phyloP scores from a whole-genome alignment of 1,140 invertebrate genomes.

The Drosophila arawakana region DNA sequence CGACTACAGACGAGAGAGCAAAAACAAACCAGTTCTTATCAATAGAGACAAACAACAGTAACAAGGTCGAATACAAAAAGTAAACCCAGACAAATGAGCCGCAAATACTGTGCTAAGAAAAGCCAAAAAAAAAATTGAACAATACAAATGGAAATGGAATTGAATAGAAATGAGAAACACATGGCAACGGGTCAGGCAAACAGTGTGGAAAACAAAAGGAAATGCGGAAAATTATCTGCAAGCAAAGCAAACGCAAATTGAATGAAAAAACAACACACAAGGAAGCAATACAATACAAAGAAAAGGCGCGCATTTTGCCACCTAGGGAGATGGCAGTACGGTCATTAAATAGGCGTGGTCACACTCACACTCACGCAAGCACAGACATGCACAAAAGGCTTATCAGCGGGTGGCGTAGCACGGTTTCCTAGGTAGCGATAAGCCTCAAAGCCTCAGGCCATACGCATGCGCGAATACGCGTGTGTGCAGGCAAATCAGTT shows the following conservation, averaged over 20 bases:
- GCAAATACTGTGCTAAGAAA: conserved; percentile 39
- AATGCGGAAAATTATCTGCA: conserved; percentile 51
- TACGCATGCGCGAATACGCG: conserved; percentile 21
- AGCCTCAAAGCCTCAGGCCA: neutral
- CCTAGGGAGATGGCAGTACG: conserved; percentile 41
- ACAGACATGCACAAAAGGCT: conserved; percentile 63
- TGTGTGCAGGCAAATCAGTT: conserved; percentile 9
- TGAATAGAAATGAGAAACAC: conserved; percentile 43
- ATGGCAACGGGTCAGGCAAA: conserved; percentile 3
- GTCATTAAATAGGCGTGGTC: conserved; percentile 13
- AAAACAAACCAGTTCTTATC: conserved; percentile 50
- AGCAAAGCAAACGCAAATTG: conserved; percentile 68
- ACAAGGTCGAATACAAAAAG: conserved; percentile 1
- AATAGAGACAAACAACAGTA: conserved; percentile 10
- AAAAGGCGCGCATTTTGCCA: conserved; percentile 58
- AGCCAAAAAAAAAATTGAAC: conserved; percentile 43
- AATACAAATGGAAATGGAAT: conserved; percentile 37
- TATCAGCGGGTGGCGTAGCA: conserved; percentile 36
- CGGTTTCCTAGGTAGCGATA: conserved; percentile 29
- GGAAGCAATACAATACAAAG: conserved; percentile 17
- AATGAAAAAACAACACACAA: conserved; percentile 42
- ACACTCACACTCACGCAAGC: conserved; percentile 49
- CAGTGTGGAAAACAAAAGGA: conserved; percentile 6
- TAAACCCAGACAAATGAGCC: conserved; percentile 54
- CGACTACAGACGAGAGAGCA: neutral